phyloP scores from a whole-genome alignment of 1,140 invertebrate genomes.

The Scaptomyza montana region DNA sequence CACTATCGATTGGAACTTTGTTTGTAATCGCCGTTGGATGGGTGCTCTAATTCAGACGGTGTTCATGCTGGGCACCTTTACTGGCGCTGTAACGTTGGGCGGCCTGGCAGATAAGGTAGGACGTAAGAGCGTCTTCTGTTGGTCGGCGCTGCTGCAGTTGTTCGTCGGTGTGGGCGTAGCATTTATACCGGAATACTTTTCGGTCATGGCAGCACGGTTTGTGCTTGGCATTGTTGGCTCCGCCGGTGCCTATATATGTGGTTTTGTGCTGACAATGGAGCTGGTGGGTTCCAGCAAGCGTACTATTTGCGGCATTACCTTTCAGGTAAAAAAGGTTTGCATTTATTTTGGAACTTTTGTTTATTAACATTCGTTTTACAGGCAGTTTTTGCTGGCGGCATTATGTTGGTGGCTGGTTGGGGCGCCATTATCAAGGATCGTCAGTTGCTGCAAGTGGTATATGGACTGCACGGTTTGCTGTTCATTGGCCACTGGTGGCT shows the following conservation, averaged over 20 bases:
- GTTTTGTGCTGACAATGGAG: constrained; percentile 94
- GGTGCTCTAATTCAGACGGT: constrained; percentile 90
- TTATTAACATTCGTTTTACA: constrained; percentile 12
- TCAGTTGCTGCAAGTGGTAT: constrained; percentile 90
- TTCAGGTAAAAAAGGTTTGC: constrained; percentile 84
- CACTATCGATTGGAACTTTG: constrained; percentile 93
- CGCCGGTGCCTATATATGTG: constrained; percentile 92
- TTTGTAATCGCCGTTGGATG: constrained; percentile 92
- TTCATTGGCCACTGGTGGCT: constrained; percentile 93
- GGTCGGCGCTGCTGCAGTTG: constrained; percentile 89
- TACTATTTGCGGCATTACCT: constrained; percentile 92
- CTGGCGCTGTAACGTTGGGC: constrained; percentile 93
- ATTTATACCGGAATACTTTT: constrained; percentile 90
- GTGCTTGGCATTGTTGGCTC: constrained; percentile 92
- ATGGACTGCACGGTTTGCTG: constrained; percentile 90
- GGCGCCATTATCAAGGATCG: constrained; percentile 91
- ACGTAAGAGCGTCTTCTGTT: constrained; percentile 91
- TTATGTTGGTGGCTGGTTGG: constrained; percentile 92
- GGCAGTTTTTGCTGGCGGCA: constrained; percentile 91
- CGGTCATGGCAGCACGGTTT: constrained; percentile 89
- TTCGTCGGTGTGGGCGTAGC: constrained; percentile 89
- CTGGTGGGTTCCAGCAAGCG: constrained; percentile 91
- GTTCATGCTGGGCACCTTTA: constrained; percentile 96
- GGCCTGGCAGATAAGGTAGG: constrained; percentile 94
- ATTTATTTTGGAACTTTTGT: background rate